Percentiles rank a stretch among this genome's conserved stretches.
These are phyloP conservation scores for Poecilia picta DNA, from an alignment of 2,797 vertebrate species.

Conservation along the genomic window DNA sequence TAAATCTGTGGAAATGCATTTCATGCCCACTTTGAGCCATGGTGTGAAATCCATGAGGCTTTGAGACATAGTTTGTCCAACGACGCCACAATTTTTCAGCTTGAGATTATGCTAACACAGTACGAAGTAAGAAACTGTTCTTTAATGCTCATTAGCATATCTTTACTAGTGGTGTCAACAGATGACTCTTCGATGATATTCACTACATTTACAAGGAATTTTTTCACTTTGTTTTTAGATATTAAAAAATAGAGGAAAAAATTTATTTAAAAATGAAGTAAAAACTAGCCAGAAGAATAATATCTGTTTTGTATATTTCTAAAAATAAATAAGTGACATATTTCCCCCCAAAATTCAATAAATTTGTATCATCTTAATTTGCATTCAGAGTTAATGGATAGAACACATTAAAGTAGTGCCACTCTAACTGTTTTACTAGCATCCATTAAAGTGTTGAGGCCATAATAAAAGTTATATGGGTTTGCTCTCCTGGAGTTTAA, in stretches of 20 bases:
- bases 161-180: neutral
- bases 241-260: too few relatives aligned
- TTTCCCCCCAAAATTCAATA: conserved; percentile 21
- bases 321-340: conserved; percentile 14
- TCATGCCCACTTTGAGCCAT: neutral
- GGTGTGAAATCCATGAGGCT: neutral
- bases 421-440: conserved; percentile 55
- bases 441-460: conserved; percentile 55
- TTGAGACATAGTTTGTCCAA: neutral
- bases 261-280: neutral
- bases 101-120: neutral
- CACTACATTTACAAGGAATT: neutral
- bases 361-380: conserved; percentile 37
- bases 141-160: neutral
- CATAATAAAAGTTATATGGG: conserved; percentile 61
- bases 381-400: conserved; percentile 56
- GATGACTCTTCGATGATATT: neutral
- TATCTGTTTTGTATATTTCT: neutral
- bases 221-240: too few relatives aligned
- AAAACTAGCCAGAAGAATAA: neutral
- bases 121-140: too few relatives aligned
- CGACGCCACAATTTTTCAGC: neutral
- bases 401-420: conserved; percentile 49
- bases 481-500: conserved; percentile 53
- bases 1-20: neutral